Percentiles rank a stretch among this genome's conserved stretches.
phyloP scores from a whole-genome alignment of 2,113 vertebrate species.

The Eira barbara region DNA sequence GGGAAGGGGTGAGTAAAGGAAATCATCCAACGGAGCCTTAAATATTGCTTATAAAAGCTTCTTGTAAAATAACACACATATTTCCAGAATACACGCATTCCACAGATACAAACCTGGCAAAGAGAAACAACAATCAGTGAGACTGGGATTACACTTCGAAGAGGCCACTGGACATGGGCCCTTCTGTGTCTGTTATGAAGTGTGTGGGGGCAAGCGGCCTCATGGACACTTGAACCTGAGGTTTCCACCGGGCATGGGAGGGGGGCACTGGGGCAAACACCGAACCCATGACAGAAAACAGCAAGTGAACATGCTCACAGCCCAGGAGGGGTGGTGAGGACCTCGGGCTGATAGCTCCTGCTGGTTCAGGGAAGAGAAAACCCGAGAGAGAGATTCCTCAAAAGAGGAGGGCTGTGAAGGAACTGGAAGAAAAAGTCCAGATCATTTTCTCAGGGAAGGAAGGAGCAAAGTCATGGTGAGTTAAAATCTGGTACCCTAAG shows the following conservation, averaged over 20 bases:
- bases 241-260: neutral
- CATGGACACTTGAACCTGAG: neutral
- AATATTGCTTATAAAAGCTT: constrained; percentile 57
- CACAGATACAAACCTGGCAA: constrained; percentile 48
- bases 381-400: neutral
- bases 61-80: constrained; percentile 58
- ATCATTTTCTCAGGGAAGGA: neutral
- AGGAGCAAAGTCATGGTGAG: neutral
- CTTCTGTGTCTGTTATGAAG: neutral
- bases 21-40: constrained; percentile 12
- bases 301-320: neutral
- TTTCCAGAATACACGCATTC: neutral
- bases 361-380: neutral
- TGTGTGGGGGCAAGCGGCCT: neutral
- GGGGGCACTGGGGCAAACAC: neutral
- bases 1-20: neutral
- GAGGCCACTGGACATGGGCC: neutral
- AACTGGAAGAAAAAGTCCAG: neutral
- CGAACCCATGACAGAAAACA: neutral
- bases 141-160: neutral
- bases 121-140: constrained; percentile 25
- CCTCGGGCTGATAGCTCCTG: neutral
- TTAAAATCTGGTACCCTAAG: neutral
- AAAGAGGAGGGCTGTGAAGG: neutral
- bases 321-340: neutral